Percentiles rank a stretch among this genome's conserved stretches.
These are phyloP conservation scores for Coregonus sp. DNA, from an alignment of 2,797 vertebrate species.

Conservation along the genomic window DNA sequence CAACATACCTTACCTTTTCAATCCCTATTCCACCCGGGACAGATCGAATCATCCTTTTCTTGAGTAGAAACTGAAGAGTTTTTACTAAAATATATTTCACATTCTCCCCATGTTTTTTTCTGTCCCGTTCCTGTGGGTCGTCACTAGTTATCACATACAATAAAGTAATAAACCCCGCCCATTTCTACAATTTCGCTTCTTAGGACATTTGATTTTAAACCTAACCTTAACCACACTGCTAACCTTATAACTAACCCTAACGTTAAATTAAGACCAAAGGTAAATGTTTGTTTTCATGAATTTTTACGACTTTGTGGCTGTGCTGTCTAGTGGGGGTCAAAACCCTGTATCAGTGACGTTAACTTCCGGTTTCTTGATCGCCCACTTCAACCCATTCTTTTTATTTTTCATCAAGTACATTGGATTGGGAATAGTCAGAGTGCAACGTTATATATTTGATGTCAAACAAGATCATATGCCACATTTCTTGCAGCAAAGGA, in stretches of 20 bases:
- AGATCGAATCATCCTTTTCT: constrained; percentile 62
- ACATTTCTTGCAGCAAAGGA: background rate
- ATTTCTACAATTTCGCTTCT: too few relatives aligned
- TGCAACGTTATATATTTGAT: background rate
- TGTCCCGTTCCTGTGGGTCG: constrained; percentile 25
- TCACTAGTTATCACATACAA: too few relatives aligned
- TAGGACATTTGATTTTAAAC: too few relatives aligned
- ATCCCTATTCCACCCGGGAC: constrained; percentile 63
- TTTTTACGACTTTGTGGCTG: too few relatives aligned
- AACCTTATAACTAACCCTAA: too few relatives aligned
- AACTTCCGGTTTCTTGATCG: constrained; percentile 72
- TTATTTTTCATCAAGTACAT: background rate
- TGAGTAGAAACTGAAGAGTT: constrained; percentile 12
- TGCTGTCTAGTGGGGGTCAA: too few relatives aligned
- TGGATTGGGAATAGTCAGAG: background rate
- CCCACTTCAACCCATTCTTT: background rate
- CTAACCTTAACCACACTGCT: too few relatives aligned
- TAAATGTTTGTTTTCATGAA: too few relatives aligned
- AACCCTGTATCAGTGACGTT: constrained; percentile 62
- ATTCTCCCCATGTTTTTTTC: constrained; percentile 59
- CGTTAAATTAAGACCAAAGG: too few relatives aligned
- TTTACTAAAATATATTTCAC: constrained; percentile 45
- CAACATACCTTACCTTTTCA: constrained; percentile 61
- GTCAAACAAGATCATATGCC: background rate
- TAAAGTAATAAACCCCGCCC: too few relatives aligned